Conservation (phyloP, 1,140 invertebrate species). For the Lithobius niger region DNA sequence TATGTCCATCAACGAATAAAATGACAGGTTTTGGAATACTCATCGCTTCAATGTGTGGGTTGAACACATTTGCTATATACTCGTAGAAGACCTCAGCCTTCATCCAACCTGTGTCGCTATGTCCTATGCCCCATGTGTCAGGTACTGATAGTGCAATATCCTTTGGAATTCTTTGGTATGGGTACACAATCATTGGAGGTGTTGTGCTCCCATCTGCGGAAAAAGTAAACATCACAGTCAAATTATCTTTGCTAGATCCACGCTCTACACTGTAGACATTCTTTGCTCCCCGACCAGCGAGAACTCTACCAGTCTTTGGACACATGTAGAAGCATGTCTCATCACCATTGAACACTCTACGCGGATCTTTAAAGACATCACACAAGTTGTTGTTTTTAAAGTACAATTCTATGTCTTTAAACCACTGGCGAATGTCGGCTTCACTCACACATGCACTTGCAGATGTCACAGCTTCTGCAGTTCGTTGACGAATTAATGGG, state of each 20-base stretch:
- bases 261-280: not conserved
- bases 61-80: slow-evolving; percentile 2
- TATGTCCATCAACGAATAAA: too few species aligned
- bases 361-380: not conserved
- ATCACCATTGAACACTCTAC: not conserved
- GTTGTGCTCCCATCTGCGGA: slow-evolving; percentile 18
- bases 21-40: not conserved
- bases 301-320: not conserved
- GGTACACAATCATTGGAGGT: slow-evolving; percentile 27
- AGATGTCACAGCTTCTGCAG: not conserved
- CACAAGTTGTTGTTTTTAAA: not conserved
- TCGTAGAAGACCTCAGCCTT: not conserved
- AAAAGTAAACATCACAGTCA: not conserved
- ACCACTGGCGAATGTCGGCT: not conserved
- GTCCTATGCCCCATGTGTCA: not conserved
- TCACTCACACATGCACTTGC: not conserved
- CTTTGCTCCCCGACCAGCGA: not conserved
- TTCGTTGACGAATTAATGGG: not conserved
- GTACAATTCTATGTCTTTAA: not conserved
- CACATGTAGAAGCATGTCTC: not conserved
- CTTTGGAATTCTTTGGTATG: slow-evolving; percentile 24
- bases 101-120: not conserved
- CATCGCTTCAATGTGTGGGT: not conserved
- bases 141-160: not conserved
- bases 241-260: not conserved